Percentiles rank a stretch among this genome's conserved stretches.
Evolutionary conservation across 2,888 invertebrate genomes (phyloP).

Genomic region (Andrena trimmerana): DNA sequence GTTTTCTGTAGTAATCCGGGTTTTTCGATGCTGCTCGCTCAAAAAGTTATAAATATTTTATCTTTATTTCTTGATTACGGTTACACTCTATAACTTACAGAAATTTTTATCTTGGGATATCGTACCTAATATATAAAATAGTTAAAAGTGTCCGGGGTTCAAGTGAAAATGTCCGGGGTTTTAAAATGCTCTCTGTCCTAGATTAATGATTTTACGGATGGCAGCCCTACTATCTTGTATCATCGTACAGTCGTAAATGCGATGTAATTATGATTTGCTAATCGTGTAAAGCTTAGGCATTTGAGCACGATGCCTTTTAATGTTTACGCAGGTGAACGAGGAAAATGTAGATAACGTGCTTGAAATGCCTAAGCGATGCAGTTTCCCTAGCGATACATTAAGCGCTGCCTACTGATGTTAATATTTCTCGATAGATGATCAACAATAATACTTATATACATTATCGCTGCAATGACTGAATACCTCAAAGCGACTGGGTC

Average conservation of each 20-base stretch:
- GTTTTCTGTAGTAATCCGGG: too few relatives aligned
- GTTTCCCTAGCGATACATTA: slow-evolving; percentile 43
- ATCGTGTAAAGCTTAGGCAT: slow-evolving; percentile 54
- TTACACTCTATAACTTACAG: too few relatives aligned
- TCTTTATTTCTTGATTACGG: too few relatives aligned
- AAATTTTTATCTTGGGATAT: too few relatives aligned
- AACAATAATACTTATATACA: slow-evolving; percentile 61
- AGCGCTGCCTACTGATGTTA: slow-evolving; percentile 42
- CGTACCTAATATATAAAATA: too few relatives aligned
- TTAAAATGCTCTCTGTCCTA: too few relatives aligned
- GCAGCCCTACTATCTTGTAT: slow-evolving; percentile 21
- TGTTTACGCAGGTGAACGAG: background rate
- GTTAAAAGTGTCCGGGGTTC: too few relatives aligned
- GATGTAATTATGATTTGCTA: slow-evolving; percentile 29
- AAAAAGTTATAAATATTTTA: too few relatives aligned
- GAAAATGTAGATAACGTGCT: background rate
- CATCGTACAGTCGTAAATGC: slow-evolving; percentile 49
- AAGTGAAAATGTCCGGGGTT: too few relatives aligned
- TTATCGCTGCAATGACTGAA: slow-evolving; percentile 45
- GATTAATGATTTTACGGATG: too few relatives aligned
- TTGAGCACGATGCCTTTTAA: slow-evolving; percentile 4
- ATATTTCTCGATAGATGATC: slow-evolving; percentile 37
- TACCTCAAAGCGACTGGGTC: slow-evolving; percentile 61
- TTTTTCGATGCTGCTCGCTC: too few relatives aligned
- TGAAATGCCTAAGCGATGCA: slow-evolving; percentile 56